Evolutionary conservation across 2,888 invertebrate genomes (phyloP), one percentile per base, ranked within the genome.

Genomic region (Drosophila sordidula): DNA sequence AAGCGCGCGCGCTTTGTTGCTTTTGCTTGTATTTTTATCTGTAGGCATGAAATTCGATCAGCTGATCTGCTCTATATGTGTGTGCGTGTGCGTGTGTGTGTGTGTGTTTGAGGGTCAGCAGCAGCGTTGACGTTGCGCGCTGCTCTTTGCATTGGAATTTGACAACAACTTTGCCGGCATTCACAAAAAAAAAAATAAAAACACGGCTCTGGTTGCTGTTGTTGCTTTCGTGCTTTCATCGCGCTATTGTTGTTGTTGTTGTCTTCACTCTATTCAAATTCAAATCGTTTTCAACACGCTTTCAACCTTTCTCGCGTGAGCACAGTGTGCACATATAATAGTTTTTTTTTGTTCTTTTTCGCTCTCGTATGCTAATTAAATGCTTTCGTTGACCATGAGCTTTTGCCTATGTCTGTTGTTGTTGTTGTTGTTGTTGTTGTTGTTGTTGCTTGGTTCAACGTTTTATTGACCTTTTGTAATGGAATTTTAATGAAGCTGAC

Each of bases 361-460:
- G 50, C 56, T 42, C 41, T 59, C 68, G 57, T 83, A 85, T 85
- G 89, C 76, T 85, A 85, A 85, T 85, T 89, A 81, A 85, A 84
- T 84, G 85, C 87, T 89, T 89, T 84, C 87, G 78, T 87, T 85
- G 89, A 85, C 84, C 84, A 85, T 85, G 89, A 85, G 89, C 78
- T 84, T 83, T 70, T 57, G 36, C 44, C 16, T 62, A 45, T 47
- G 55, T 54, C 26, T 63, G 47, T 52, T 67, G 26, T 66, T 36
- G 22, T 34, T 56, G 50, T 34, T 47, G 44, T 32, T 63, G 47
- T 52, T 67, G 26, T 32, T 63, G 47, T 52, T 67, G 26, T 66
- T 36, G 22, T 34, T 56, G 50, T 34, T 47, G 44, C 42, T 56
- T 62, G 83, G 75, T 67, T 81, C 68, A 74, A 68, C 51, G 87